phyloP scores from a whole-genome alignment of 2,797 vertebrate species.

The Cuculus canorus region DNA sequence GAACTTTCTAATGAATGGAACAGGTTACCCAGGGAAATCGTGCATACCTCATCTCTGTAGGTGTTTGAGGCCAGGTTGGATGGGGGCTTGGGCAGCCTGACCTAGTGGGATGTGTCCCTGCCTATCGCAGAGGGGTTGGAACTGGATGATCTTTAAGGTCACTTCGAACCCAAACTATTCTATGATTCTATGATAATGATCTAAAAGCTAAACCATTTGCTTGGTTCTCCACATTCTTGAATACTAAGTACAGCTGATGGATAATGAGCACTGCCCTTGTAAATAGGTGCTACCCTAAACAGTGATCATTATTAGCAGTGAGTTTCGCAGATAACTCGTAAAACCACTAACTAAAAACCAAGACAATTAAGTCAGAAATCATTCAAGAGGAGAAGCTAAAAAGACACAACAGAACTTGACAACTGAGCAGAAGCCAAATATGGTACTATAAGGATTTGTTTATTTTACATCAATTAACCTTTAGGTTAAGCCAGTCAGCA shows the following conservation, averaged over 20 bases:
- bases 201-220: neutral
- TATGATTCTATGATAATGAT: neutral
- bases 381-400: neutral
- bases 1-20: neutral
- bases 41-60: no score
- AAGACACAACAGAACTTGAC: neutral
- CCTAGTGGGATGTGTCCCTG: no score
- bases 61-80: no score
- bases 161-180: no score
- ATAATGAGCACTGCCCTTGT: neutral
- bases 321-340: conserved; percentile 1
- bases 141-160: no score
- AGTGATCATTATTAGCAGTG: neutral
- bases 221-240: neutral
- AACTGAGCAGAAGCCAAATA: neutral
- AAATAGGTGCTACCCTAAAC: neutral
- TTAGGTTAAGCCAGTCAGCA: neutral
- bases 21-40: no score
- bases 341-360: neutral
- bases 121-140: no score
- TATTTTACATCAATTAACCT: conserved; percentile 27
- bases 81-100: no score
- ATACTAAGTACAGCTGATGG: neutral
- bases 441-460: neutral
- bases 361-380: neutral